These are phyloP conservation scores for Lophius piscatorius DNA, from an alignment of 2,113 vertebrate species.

Conservation along the genomic window DNA sequence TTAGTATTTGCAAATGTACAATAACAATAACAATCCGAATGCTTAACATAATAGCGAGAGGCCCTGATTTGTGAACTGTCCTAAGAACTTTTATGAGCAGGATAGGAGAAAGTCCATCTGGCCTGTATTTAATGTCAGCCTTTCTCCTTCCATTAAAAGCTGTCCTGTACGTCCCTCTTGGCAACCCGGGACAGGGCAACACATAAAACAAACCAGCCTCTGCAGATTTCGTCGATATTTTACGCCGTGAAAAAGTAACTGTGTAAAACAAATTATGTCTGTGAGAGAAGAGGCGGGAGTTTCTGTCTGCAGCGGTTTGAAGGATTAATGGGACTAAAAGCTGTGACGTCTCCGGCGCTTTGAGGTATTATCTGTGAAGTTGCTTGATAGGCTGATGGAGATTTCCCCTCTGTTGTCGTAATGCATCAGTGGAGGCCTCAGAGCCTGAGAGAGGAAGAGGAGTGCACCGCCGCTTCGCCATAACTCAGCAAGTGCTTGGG, in stretches of 20 bases:
- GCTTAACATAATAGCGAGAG: conserved; percentile 78
- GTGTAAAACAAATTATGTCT: conserved; percentile 73
- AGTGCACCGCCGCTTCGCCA: background rate
- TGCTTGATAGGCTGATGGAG: conserved; percentile 67
- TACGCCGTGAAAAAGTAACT: conserved; percentile 75
- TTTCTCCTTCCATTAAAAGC: conserved; percentile 73
- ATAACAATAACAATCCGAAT: conserved; percentile 81
- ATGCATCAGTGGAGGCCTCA: conserved; percentile 37
- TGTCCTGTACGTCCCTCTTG: conserved; percentile 70
- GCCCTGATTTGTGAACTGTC: conserved; percentile 83
- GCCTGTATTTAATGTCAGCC: conserved; percentile 77
- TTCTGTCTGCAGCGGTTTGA: conserved; percentile 47
- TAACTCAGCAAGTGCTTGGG: conserved; percentile 35
- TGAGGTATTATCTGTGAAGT: conserved; percentile 71
- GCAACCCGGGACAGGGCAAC: conserved; percentile 63
- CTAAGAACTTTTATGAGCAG: conserved; percentile 78
- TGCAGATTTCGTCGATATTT: conserved; percentile 63
- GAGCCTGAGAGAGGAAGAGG: background rate
- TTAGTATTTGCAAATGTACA: conserved; percentile 81
- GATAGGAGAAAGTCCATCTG: conserved; percentile 81
- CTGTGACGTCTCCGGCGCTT: conserved; percentile 56
- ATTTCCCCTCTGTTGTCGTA: conserved; percentile 34
- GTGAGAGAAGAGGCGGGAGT: conserved; percentile 31
- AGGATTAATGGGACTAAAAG: conserved; percentile 67
- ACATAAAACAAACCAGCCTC: conserved; percentile 68